Base-by-base conservation (phyloP, 2,888 invertebrate species). In the Urechis unicinctus region DNA sequence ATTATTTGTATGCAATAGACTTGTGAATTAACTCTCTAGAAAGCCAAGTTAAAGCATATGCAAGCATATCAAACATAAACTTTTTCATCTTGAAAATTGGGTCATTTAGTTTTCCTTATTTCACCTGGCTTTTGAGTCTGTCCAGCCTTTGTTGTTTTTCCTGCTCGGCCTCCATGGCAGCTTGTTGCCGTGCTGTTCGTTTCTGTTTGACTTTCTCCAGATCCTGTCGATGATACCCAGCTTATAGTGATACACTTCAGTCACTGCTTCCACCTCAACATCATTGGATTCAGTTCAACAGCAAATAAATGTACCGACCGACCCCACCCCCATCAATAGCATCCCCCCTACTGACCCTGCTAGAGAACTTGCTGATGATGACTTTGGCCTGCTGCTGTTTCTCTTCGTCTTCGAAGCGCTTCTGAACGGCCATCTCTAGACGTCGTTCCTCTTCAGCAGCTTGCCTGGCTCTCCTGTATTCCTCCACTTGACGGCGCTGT, bases 111-210 rank as follows among this genome's bases (percentile, higher is more conserved):
- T 36, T 17, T 45, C 22, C 6, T 9, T 21, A 17, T 6, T 21
- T 45, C 13, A 74, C 75, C 67, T 74, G 70, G 55, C 62, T 64
- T 61, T 66, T 72, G 22, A 70, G 52, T 52, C 65, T 61, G 49
- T 69, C 69, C 28, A 73, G 55, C 49, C 68, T 53, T 54, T 64
- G 63, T 52, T 71, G 64, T 57, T 68, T 72, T 53, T 70, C 67
- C 49, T 60, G 64, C 43, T 65, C 62, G 21, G 53, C 53, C 46
- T 64, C 64, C 36, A 66, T 63, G 54, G 70, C 66, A 55, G 72
- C 69, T 44, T 62, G 63, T 52, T 66, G 67, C 22, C 69, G 68
- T 52, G 67, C 68, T 43, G 56, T 60, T 26, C 67, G 28, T 57
- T 64, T 72, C 36, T 68, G 61, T 47, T 64, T 58, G 4, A 73